Percentiles rank a stretch among this genome's conserved stretches.
These are phyloP conservation scores for Leucophora obtusa DNA, from an alignment of 2,888 invertebrate species.

Conservation along the genomic window DNA sequence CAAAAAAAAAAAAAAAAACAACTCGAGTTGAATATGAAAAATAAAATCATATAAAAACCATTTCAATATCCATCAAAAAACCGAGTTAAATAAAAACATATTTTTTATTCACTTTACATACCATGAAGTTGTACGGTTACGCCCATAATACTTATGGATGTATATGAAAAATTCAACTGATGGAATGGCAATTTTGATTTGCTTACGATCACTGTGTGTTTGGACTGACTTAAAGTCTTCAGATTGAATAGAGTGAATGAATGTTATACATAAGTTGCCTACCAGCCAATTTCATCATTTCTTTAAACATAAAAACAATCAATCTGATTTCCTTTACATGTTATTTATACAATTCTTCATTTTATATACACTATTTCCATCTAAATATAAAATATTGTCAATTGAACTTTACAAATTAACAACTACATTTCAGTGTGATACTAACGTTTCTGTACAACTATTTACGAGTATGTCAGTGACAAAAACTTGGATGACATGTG, in stretches of 20 bases:
- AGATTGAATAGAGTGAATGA: slow-evolving; percentile 23
- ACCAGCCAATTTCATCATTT: slow-evolving; percentile 55
- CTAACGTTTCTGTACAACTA: too few species aligned
- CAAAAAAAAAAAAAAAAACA: slow-evolving; percentile 13
- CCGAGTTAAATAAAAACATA: slow-evolving; percentile 24
- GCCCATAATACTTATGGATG: slow-evolving; percentile 30
- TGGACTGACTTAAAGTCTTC: slow-evolving; percentile 46
- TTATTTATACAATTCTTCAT: neutral
- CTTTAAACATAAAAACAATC: slow-evolving; percentile 51
- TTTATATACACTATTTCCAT: neutral
- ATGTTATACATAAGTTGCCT: slow-evolving; percentile 37
- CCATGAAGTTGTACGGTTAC: slow-evolving; percentile 59
- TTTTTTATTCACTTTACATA: slow-evolving; percentile 55
- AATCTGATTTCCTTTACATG: slow-evolving; percentile 53
- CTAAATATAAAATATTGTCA: too few species aligned
- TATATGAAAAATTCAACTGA: slow-evolving; percentile 37
- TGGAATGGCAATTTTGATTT: slow-evolving; percentile 65
- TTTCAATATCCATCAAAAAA: slow-evolving; percentile 61
- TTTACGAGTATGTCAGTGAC: too few species aligned
- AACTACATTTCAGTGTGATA: too few species aligned
- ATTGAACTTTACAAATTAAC: too few species aligned
- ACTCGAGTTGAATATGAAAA: slow-evolving; percentile 11
- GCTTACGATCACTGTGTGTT: slow-evolving; percentile 46
- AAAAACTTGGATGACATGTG: too few species aligned
- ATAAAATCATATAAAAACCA: slow-evolving; percentile 19